These are phyloP conservation scores for Turnix velox DNA, from an alignment of 2,113 vertebrate genomes.

Conservation along the genomic window DNA sequence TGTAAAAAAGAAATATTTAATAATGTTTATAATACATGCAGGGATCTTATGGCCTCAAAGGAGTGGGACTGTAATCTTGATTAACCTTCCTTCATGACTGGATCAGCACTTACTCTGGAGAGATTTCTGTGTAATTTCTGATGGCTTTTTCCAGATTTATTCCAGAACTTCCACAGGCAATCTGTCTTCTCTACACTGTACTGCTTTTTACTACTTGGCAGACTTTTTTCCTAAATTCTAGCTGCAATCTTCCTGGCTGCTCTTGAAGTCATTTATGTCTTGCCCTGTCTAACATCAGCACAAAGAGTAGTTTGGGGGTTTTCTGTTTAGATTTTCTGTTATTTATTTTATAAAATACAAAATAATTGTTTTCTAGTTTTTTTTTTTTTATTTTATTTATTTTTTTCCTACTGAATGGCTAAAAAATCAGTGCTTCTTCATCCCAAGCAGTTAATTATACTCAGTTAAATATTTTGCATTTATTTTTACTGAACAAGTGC, in stretches of 20 bases:
- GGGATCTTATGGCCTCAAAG: background rate
- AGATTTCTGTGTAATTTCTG: constrained; percentile 3
- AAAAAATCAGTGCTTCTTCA: background rate
- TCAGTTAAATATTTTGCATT: background rate
- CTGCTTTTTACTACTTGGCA: background rate
- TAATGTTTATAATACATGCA: background rate
- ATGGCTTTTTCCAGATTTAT: background rate
- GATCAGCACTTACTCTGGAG: background rate
- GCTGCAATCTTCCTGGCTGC: background rate
- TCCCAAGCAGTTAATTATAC: background rate
- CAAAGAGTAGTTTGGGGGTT: background rate
- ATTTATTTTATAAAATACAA: too few species aligned
- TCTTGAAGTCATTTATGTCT: background rate
- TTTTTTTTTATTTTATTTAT: background rate
- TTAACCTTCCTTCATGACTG: background rate
- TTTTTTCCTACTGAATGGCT: background rate
- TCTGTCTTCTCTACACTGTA: background rate
- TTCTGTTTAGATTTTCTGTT: background rate
- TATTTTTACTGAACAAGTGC: background rate
- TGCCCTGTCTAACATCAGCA: background rate
- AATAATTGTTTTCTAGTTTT: too few species aligned
- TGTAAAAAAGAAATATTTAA: background rate
- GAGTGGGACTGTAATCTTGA: background rate
- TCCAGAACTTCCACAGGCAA: background rate
- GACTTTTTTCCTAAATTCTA: background rate